Percentiles rank a stretch among this genome's conserved stretches.
phyloP scores from a whole-genome alignment of 2,797 vertebrate genomes.

The Pseudomugil gertrudae region DNA sequence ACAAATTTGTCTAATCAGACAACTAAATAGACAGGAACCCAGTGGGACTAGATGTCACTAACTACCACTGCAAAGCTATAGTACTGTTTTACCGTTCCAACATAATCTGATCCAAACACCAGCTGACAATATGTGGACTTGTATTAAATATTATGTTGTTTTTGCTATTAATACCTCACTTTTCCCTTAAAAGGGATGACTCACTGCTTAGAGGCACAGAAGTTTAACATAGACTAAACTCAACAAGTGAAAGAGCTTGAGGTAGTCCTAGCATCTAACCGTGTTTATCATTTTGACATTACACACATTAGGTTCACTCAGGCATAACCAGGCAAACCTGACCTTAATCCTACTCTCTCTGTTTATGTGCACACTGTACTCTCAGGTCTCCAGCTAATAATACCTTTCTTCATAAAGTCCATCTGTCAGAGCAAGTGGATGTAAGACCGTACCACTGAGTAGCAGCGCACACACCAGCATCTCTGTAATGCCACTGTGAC shows the following conservation, averaged over 20 bases:
- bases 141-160: background rate
- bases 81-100: background rate
- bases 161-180: conserved; percentile 9
- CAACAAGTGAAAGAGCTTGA: conserved; percentile 25
- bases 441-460: conserved; percentile 11
- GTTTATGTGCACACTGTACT: conserved; percentile 22
- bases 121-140: background rate
- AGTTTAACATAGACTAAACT: conserved; percentile 17
- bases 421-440: conserved; percentile 18
- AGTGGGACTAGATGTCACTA: background rate
- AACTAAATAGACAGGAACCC: background rate
- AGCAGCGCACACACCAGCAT: background rate
- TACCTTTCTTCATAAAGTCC: conserved; percentile 24
- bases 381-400: conserved; percentile 37
- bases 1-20: background rate
- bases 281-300: conserved; percentile 30
- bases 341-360: conserved; percentile 28
- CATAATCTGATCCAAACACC: background rate
- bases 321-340: conserved; percentile 39
- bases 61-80: background rate
- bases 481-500: background rate
- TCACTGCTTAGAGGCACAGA: background rate
- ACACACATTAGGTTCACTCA: conserved; percentile 13
- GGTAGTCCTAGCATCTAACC: conserved; percentile 10
- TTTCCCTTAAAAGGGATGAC: conserved; percentile 1